phyloP scores from a whole-genome alignment of 37 sponge, comb jelly and placozoan species.

The Cladorhizidae sp. region DNA sequence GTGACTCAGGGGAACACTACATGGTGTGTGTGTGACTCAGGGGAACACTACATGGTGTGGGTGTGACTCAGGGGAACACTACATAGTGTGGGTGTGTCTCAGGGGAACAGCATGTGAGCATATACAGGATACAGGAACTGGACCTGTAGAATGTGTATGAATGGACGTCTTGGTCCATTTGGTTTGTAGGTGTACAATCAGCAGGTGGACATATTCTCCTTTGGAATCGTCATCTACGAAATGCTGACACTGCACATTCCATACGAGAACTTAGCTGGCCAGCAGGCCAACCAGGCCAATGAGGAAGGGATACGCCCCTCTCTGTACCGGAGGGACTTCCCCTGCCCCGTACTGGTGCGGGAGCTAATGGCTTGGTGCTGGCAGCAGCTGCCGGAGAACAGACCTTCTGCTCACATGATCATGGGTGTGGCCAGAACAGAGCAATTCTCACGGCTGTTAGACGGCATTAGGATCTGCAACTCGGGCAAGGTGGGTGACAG shows the following conservation, averaged over 20 bases:
- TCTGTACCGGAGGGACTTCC: conserved; percentile 63
- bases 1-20: no score
- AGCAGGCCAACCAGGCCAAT: conserved; percentile 74
- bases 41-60: no score
- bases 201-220: conserved; percentile 86
- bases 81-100: no score
- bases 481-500: conserved; percentile 13
- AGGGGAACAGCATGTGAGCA: no score
- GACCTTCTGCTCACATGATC: conserved; percentile 72
- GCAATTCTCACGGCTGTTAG: conserved; percentile 62
- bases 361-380: conserved; percentile 95
- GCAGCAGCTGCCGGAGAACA: conserved; percentile 68
- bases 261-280: conserved; percentile 48
- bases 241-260: conserved; percentile 77
- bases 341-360: conserved; percentile 68
- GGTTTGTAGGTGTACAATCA: conserved; percentile 38
- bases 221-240: conserved; percentile 85
- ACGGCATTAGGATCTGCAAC: conserved; percentile 58
- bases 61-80: no score
- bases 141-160: no score
- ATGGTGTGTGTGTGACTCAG: no score
- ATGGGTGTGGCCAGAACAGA: conserved; percentile 16
- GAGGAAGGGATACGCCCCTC: conserved; percentile 68
- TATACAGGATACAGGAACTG: no score
- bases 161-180: no score